Conservation (phyloP, 2,797 vertebrate genomes). For the Myotis findleyi region DNA sequence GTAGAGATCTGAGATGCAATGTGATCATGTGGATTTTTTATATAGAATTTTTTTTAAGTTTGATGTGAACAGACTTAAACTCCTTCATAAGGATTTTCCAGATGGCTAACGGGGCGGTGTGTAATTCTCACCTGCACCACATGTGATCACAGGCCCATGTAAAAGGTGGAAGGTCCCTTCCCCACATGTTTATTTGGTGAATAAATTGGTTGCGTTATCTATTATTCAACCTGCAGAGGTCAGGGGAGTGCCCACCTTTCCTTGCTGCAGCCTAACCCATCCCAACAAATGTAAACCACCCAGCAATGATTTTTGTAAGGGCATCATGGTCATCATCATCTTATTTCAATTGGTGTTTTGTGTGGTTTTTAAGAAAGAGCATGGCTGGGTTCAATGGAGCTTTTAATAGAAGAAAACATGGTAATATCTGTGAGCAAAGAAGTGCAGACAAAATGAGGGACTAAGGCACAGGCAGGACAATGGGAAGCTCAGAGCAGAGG, state of each 20-base stretch:
- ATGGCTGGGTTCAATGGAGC: neutral
- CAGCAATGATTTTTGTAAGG: neutral
- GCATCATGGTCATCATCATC: neutral
- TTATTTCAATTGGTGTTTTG: neutral
- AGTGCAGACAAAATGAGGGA: neutral
- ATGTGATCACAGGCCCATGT: neutral
- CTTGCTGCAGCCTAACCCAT: neutral
- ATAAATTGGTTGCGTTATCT: neutral
- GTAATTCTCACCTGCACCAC: neutral
- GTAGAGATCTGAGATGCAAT: neutral
- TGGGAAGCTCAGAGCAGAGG: neutral
- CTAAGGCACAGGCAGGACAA: neutral
- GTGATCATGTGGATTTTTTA: neutral
- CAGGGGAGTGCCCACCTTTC: fast-evolving
- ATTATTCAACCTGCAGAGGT: neutral
- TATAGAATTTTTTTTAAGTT: neutral
- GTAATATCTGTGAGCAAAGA: neutral
- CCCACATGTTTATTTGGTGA: fast-evolving
- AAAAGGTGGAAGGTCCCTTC: neutral
- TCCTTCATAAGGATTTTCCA: neutral
- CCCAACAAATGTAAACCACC: neutral
- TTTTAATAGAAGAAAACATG: neutral
- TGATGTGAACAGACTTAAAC: neutral
- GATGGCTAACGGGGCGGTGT: neutral
- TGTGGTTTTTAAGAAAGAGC: neutral